These are phyloP conservation scores for Ceyx margarethae DNA, from an alignment of 2,113 vertebrate species.

Conservation along the genomic window DNA sequence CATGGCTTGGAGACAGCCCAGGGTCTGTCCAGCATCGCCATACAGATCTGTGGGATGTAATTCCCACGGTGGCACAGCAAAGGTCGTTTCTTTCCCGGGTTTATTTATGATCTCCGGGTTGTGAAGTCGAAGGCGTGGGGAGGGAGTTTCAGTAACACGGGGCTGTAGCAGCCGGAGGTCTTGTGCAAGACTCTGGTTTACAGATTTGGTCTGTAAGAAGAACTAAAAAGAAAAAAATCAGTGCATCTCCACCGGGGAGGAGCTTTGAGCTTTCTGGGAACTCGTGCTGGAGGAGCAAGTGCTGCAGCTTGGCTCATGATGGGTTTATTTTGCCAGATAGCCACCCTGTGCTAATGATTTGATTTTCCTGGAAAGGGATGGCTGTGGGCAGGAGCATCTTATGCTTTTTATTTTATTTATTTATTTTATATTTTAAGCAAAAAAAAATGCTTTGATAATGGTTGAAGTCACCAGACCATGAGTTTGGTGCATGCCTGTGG, in stretches of 20 bases:
- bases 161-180: neutral
- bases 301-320: neutral
- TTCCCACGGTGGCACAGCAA: fast-evolving
- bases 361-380: neutral
- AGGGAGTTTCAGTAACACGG: neutral
- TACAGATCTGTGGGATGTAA: fast-evolving
- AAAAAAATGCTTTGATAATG: neutral
- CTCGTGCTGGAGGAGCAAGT: neutral
- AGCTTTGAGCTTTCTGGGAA: neutral
- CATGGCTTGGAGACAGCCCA: neutral
- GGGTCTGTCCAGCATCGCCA: fast-evolving
- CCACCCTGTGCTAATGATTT: neutral
- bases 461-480: neutral
- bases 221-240: neutral
- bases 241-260: neutral
- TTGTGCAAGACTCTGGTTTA: neutral
- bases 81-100: neutral
- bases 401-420: neutral
- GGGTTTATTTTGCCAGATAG: neutral
- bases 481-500: neutral
- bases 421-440: neutral
- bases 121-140: neutral
- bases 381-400: neutral
- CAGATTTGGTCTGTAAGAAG: neutral
- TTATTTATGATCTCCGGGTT: neutral